Percentiles rank a stretch among this genome's conserved stretches.
These are phyloP conservation scores for Chloroclysta siterata DNA, from an alignment of 2,888 invertebrate species.

Conservation along the genomic window DNA sequence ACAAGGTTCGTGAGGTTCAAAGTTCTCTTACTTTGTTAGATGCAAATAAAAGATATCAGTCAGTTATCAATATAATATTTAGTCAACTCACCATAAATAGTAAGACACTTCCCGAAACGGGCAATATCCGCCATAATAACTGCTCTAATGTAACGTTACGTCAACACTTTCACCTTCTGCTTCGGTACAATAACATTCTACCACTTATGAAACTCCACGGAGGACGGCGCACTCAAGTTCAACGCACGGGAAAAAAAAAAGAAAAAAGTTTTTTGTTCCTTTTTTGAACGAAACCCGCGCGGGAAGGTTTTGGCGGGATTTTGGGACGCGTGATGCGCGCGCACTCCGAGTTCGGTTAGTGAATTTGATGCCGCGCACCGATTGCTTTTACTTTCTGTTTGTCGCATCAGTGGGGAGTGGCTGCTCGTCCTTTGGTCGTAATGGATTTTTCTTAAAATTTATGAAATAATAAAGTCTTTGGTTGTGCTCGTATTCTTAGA, in stretches of 20 bases:
- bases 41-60: background rate
- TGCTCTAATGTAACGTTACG: conserved; percentile 77
- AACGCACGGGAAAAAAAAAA: conserved; percentile 62
- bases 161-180: conserved; percentile 79
- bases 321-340: conserved; percentile 70
- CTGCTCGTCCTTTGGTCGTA: conserved; percentile 36
- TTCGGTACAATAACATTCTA: conserved; percentile 69
- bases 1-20: background rate
- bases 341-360: conserved; percentile 74
- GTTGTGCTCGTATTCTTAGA: background rate
- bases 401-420: conserved; percentile 73
- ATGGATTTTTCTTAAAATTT: conserved; percentile 20
- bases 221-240: conserved; percentile 73
- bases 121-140: conserved; percentile 74
- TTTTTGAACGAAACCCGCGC: conserved; percentile 38
- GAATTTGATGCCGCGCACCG: conserved; percentile 63
- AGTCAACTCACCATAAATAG: conserved; percentile 70
- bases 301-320: conserved; percentile 65
- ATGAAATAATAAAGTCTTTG: conserved; percentile 3
- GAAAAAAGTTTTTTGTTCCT: conserved; percentile 37
- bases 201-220: conserved; percentile 67
- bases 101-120: conserved; percentile 72
- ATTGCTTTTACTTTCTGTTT: conserved; percentile 79
- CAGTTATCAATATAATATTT: background rate
- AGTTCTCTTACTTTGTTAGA: background rate